A percentile compares a stretch with the other conserved stretches of the same genome.
Evolutionary conservation across 2,797 vertebrate species (phyloP).

Genomic region (Potorous gilbertii): DNA sequence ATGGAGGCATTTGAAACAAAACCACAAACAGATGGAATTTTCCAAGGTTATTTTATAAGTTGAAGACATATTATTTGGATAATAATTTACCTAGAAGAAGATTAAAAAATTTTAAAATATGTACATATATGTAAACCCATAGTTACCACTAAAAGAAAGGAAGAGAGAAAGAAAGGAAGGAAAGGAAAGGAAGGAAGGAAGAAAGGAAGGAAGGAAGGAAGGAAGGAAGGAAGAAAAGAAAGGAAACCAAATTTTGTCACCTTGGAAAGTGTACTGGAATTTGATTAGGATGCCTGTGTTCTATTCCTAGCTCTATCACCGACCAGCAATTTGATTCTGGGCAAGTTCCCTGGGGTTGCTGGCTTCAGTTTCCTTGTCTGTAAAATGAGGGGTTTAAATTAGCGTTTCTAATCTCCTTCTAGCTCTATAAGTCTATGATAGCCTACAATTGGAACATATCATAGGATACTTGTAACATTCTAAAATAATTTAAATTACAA

Average conservation of each 20-base stretch:
- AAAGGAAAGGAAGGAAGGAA: too few relatives aligned
- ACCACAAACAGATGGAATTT: not conserved
- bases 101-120: too few relatives aligned
- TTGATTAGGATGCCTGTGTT: not conserved
- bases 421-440: not conserved
- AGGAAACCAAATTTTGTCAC: not conserved
- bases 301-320: not conserved
- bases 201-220: too few relatives aligned
- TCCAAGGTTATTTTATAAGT: not conserved
- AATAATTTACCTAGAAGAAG: not conserved
- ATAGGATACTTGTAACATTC: conserved; percentile 26
- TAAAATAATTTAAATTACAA: conserved; percentile 33
- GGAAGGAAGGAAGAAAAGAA: too few relatives aligned
- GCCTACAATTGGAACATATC: not conserved
- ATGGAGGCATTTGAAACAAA: not conserved
- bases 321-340: not conserved
- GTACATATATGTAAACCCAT: too few relatives aligned
- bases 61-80: not conserved
- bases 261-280: not conserved
- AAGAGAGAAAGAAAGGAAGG: too few relatives aligned
- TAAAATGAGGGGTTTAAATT: not conserved
- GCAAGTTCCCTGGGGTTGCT: not conserved
- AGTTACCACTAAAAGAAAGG: too few relatives aligned
- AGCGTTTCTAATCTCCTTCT: not conserved
- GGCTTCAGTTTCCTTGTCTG: not conserved